Conservation (phyloP, 1,140 invertebrate genomes). For the Odontomachus brunneus region DNA sequence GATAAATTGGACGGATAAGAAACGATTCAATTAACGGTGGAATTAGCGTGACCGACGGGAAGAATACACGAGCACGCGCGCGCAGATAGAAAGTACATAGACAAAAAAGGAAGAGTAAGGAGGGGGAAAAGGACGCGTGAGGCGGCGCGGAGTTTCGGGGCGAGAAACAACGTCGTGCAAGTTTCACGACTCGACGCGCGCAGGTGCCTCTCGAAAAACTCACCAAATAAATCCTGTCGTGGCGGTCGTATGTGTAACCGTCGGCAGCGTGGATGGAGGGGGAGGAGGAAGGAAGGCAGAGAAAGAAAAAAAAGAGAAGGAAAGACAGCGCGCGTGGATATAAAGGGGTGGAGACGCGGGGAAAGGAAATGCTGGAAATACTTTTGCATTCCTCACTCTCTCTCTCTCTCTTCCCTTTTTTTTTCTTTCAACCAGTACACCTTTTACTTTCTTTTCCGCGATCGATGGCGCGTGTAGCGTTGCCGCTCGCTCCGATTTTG, state of each 20-base stretch:
- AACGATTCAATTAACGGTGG: conserved; percentile 76
- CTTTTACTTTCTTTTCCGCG: conserved; percentile 8
- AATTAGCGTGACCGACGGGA: conserved; percentile 63
- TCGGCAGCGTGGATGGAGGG: too few relatives aligned
- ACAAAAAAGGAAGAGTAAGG: conserved; percentile 39
- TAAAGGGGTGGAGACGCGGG: conserved; percentile 30
- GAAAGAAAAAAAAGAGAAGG: conserved; percentile 53
- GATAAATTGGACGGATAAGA: conserved; percentile 47
- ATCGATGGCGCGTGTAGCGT: conserved; percentile 28
- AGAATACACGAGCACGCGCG: conserved; percentile 11
- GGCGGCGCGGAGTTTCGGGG: neutral
- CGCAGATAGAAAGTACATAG: conserved; percentile 49
- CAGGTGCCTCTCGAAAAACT: conserved; percentile 81
- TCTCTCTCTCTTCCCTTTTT: neutral
- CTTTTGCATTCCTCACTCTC: conserved; percentile 36
- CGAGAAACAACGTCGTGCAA: conserved; percentile 63
- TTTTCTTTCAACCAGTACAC: conserved; percentile 11
- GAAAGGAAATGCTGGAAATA: conserved; percentile 47
- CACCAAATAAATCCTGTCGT: conserved; percentile 81
- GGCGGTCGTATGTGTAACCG: conserved; percentile 48
- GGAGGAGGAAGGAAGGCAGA: too few relatives aligned
- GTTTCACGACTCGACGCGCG: conserved; percentile 77
- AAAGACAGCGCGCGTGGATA: conserved; percentile 40
- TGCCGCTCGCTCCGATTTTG: neutral
- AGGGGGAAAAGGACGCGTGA: too few relatives aligned